phyloP scores from a whole-genome alignment of 1,140 invertebrate species.

The Magallana gigas region DNA sequence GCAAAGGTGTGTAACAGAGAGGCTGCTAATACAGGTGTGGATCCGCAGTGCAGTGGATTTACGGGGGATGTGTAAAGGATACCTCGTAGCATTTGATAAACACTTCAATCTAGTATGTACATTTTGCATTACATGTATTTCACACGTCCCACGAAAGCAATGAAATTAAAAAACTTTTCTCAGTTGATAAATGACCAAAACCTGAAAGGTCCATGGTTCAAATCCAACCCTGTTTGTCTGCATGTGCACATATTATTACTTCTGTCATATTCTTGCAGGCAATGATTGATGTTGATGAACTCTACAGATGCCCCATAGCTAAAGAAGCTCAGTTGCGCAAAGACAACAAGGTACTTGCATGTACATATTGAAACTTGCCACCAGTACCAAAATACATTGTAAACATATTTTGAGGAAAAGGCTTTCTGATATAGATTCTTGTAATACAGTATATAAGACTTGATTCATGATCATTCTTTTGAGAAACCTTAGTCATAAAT shows the following conservation, averaged over 20 bases:
- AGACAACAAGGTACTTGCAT: conserved; percentile 43
- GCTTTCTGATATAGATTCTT: too few species aligned
- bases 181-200: too few species aligned
- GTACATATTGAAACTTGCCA: background rate
- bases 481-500: too few species aligned
- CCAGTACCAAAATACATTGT: too few species aligned
- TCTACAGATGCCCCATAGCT: conserved; percentile 80
- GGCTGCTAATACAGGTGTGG: conserved; percentile 77
- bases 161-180: too few species aligned
- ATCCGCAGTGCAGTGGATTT: conserved; percentile 81
- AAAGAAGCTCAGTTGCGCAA: conserved; percentile 46
- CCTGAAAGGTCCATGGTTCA: too few species aligned
- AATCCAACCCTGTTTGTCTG: too few species aligned
- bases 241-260: too few species aligned
- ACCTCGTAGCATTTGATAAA: conserved; percentile 93
- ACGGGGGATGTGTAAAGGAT: conserved; percentile 89
- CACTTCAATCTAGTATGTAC: conserved; percentile 90
- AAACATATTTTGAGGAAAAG: too few species aligned
- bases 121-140: conserved; percentile 16
- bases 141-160: background rate
- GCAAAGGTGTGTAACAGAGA: conserved; percentile 72
- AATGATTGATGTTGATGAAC: conserved; percentile 91
- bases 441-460: too few species aligned
- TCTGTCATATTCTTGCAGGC: conserved; percentile 77
- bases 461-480: too few species aligned